Evolutionary conservation across 92 coral and sea anemone species (phyloP).

Genomic region (Heteractis magnifica): DNA sequence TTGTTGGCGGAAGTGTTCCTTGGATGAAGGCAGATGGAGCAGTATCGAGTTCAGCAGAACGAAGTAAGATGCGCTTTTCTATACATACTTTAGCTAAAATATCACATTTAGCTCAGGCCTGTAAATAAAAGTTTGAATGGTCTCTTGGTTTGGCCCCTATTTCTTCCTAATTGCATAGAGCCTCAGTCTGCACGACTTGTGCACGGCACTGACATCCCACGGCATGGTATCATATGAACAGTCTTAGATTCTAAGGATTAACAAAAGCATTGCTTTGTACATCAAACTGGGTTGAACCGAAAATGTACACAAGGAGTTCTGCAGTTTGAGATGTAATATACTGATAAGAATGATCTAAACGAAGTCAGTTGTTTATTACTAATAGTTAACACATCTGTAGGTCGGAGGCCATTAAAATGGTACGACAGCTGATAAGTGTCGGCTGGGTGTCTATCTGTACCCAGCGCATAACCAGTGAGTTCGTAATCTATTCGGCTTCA

Average conservation of each 20-base stretch:
- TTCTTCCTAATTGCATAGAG: too few relatives aligned
- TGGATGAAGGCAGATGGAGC: constrained; percentile 36
- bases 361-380: background rate
- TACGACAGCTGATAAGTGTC: constrained; percentile 23
- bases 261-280: too few relatives aligned
- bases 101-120: too few relatives aligned
- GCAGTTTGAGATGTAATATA: background rate
- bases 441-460: constrained; percentile 44
- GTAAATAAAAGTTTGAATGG: too few relatives aligned
- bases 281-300: too few relatives aligned
- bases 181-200: too few relatives aligned
- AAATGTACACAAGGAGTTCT: background rate
- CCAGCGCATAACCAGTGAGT: constrained; percentile 40
- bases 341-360: background rate
- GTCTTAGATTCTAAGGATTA: too few relatives aligned
- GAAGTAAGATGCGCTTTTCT: constrained; percentile 22
- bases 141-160: too few relatives aligned
- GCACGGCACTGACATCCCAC: too few relatives aligned
- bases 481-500: constrained; percentile 50
- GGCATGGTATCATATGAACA: too few relatives aligned
- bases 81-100: background rate
- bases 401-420: constrained; percentile 31
- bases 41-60: constrained; percentile 51
- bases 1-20: constrained; percentile 37
- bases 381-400: constrained; percentile 11